Base-by-base conservation (phyloP, 1,140 invertebrate species). In the Cepaea nemoralis region DNA sequence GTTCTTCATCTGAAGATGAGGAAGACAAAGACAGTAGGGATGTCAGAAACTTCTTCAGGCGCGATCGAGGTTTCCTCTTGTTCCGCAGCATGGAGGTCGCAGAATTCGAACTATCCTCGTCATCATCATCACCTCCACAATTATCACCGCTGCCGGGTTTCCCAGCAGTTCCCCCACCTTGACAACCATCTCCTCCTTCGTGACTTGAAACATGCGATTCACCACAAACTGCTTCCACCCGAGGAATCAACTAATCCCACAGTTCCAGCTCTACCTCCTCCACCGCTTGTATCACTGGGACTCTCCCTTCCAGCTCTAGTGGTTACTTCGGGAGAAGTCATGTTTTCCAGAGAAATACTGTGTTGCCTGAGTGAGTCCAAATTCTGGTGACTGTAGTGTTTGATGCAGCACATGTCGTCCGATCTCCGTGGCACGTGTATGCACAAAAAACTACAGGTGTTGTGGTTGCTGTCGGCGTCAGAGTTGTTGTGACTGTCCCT, bases 1-100 rank as follows among this genome's bases (percentile, higher is more conserved):
- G n/a, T n/a, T n/a, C n/a, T n/a, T 81, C 78, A 14, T 85, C 84
- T 3, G 79, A 79, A n/a, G 74, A 63, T 0, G 82, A 83, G 2
- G 82, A 83, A 0, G 82, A 83, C 66, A 83, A 55, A 12, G 84
- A 85, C 69, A 84, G 59, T 37, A 84, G 73, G 1, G 83, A 84
- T n/a, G 83, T 81, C 31, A 84, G 77, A 50, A 84, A 84, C 55
- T 81, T 80, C 42, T 77, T 82, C 14, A 84, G 48, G 33, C 77
- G 79, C 24, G 81, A 80, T 27, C 74, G 50, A 0, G 81, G 83
- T 39, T 82, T 84, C 24, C 76, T 81, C 24, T 76, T 79, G 31
- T 73, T 81, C 48, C 59, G 42, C n/a, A n/a, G n/a, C 74, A 81
- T 70, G 63, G 66, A 71, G 16, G 78, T 81, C 10, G 67, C 71